Conservation (phyloP, 2,888 invertebrate genomes). For the Plebejus anna region DNA sequence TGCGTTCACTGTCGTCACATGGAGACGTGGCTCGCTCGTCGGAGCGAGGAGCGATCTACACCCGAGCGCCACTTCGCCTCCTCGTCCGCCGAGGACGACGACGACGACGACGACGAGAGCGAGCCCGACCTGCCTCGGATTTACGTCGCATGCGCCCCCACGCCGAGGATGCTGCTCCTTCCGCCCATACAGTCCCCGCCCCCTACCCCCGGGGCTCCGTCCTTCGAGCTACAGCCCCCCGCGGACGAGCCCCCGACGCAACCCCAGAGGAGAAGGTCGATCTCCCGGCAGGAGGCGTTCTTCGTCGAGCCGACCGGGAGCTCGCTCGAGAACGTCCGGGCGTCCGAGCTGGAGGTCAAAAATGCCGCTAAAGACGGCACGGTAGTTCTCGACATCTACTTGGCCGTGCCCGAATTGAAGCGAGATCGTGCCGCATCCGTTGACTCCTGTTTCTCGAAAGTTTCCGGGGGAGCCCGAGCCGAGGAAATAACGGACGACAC, state of each 20-base stretch:
- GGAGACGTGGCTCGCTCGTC: conserved; percentile 84
- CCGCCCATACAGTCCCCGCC: conserved; percentile 69
- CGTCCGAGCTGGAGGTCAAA: conserved; percentile 65
- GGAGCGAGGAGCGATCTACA: conserved; percentile 64
- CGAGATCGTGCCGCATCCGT: conserved; percentile 93
- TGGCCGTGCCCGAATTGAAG: conserved; percentile 90
- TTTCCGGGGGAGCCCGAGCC: conserved; percentile 85
- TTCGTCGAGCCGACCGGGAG: conserved; percentile 87
- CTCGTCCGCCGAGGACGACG: conserved; percentile 70
- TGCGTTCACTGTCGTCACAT: conserved; percentile 89
- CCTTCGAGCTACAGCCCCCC: conserved; percentile 80
- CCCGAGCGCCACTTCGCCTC: conserved; percentile 62
- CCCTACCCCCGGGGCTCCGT: conserved; percentile 76
- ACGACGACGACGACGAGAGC: conserved; percentile 73
- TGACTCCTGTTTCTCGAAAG: conserved; percentile 91
- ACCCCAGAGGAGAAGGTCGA: conserved; percentile 84
- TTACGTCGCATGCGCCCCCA: conserved; percentile 81
- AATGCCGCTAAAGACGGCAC: conserved; percentile 55
- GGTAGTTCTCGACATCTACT: conserved; percentile 85
- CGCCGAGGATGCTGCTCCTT: conserved; percentile 56
- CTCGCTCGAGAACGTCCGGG: conserved; percentile 85
- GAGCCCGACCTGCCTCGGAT: conserved; percentile 77
- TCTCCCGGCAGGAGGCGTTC: conserved; percentile 90
- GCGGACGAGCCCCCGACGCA: conserved; percentile 64
- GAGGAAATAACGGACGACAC: conserved; percentile 84